Evolutionary conservation across 2,888 invertebrate species (phyloP).

Genomic region (Gastrophysa polygoni): DNA sequence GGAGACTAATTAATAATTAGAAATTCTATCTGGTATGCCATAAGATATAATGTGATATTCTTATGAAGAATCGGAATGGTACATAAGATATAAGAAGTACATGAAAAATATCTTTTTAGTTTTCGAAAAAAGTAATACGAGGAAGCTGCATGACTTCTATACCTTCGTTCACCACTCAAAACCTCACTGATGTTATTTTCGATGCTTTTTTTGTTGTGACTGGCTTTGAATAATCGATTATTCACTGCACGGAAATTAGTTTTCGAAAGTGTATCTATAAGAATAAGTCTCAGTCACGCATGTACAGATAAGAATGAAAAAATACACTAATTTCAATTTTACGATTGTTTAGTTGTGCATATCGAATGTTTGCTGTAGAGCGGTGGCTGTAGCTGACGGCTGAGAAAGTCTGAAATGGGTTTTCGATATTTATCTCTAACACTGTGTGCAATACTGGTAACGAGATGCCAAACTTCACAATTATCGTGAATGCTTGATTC

Average conservation of each 20-base stretch:
- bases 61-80: too few relatives aligned
- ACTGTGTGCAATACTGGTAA: not conserved
- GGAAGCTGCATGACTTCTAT: too few relatives aligned
- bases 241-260: not conserved
- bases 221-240: not conserved
- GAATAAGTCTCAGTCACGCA: not conserved
- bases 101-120: too few relatives aligned
- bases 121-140: too few relatives aligned
- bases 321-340: not conserved
- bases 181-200: too few relatives aligned
- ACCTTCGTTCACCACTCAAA: too few relatives aligned
- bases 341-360: not conserved
- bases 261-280: not conserved
- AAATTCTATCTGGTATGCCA: too few relatives aligned
- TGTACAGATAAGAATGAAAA: not conserved
- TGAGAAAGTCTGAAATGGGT: not conserved
- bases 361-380: not conserved
- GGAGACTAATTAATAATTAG: too few relatives aligned
- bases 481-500: too few relatives aligned
- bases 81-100: too few relatives aligned
- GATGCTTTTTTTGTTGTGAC: not conserved
- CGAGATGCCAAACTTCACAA: too few relatives aligned
- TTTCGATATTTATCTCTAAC: not conserved
- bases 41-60: too few relatives aligned
- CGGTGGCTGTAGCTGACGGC: not conserved